A percentile compares a stretch with the other conserved stretches of the same genome.
These are phyloP conservation scores for Stenchaetothrips biformis DNA, from an alignment of 2,888 invertebrate species.

Conservation along the genomic window DNA sequence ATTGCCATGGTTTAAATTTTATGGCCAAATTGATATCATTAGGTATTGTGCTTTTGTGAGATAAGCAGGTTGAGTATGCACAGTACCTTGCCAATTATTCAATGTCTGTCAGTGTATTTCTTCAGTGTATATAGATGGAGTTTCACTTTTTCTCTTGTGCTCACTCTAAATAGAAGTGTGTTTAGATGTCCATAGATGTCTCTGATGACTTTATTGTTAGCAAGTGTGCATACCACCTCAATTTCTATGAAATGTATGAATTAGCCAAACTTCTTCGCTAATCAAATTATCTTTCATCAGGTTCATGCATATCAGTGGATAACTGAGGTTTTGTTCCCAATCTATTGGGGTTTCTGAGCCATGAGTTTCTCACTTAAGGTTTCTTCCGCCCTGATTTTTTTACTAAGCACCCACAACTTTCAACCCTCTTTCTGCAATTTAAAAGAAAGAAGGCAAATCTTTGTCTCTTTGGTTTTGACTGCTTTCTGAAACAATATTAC, in stretches of 20 bases:
- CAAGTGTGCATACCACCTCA: no score
- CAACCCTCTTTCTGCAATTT: neutral
- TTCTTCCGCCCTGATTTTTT: neutral
- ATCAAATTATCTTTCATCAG: neutral
- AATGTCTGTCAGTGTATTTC: neutral
- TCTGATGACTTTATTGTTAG: neutral
- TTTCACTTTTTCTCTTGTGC: neutral
- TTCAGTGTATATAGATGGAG: neutral
- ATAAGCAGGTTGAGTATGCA: neutral
- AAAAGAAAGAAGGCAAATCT: neutral
- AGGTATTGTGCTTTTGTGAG: neutral
- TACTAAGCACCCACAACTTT: neutral
- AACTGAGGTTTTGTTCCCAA: neutral
- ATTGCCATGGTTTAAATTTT: neutral
- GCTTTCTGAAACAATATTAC: no score
- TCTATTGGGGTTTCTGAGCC: neutral
- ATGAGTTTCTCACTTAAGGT: neutral
- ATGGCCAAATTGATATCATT: neutral
- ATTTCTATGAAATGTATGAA: neutral
- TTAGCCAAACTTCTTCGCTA: no score
- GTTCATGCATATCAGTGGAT: neutral
- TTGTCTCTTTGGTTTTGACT: no score
- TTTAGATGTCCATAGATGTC: neutral
- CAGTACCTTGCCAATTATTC: neutral
- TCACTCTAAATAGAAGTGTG: neutral